Evolutionary conservation across 2,797 vertebrate species (phyloP), one percentile per base, ranked within the genome.

Genomic region (Etheostoma perlongum): DNA sequence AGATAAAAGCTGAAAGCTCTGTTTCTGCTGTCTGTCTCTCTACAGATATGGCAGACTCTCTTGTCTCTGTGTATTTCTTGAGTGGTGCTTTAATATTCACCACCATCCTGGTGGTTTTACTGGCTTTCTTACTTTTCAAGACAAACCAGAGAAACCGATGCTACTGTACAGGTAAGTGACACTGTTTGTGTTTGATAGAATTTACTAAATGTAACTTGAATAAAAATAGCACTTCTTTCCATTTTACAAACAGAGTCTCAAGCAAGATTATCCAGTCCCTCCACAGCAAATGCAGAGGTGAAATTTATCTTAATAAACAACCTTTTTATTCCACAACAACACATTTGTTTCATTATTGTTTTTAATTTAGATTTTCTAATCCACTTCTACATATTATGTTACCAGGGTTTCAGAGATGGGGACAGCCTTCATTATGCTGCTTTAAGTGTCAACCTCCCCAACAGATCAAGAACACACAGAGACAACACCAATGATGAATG

Each of bases 41-140:
- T 63, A 0, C 65, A 89, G 85, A 21, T 40, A 0, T 33, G 1
- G 2, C 0, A 5, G 6, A 49, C 6, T 52, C n/a, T 61, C 0
- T 2, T 8, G 2, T 15, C 46, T 59, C 63, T 42, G 73, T 85
- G 40, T 74, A 72, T 73, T 16, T 75, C 49, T 44, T 86, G 27
- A 75, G 36, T 18, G 76, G 59, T 4, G 64, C 66, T 36, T 65
- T 82, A 60, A 10, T n/a, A 30, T 72, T 89, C 36, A 59, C 46
- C 19, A 25, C 5, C 54, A 1, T 74, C 9, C 67, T 86, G 62
- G 15, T 5, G 46, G 44, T 55, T 53, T 49, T 86, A 14, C 55
- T 90, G 72, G 21, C 27, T 47, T 57, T 55, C 42, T 49, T 1
- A 6, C 0, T 75, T 4, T 81, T 42, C 36, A 59, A 27, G 33